A percentile compares a stretch with the other conserved stretches of the same genome.
Evolutionary conservation across 2,113 vertebrate species (phyloP).

Genomic region (Furnarius figulus): DNA sequence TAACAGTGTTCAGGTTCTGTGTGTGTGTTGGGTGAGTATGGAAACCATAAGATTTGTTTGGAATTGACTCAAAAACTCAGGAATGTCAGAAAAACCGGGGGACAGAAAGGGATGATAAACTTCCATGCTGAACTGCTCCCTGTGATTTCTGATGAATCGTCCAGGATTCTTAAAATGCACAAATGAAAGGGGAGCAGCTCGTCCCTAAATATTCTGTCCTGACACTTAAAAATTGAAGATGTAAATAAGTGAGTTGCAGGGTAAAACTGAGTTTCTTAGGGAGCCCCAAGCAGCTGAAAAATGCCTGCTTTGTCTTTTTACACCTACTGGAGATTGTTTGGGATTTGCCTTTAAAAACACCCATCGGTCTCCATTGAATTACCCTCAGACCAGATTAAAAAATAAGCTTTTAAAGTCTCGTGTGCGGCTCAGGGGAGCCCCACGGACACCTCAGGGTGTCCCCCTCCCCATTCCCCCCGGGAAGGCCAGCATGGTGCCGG

Average conservation of each 20-base stretch:
- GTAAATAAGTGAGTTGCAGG: neutral
- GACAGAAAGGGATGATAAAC: rapidly evolving
- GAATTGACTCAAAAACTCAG: neutral
- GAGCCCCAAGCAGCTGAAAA: neutral
- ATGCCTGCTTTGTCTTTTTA: neutral
- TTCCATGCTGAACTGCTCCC: neutral
- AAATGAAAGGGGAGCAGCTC: neutral
- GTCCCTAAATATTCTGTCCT: neutral
- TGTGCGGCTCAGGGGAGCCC: neutral
- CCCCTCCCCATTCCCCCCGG: neutral
- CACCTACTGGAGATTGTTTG: rapidly evolving
- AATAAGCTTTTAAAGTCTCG: rapidly evolving
- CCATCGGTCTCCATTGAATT: neutral
- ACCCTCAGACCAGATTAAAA: neutral
- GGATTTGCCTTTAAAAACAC: neutral
- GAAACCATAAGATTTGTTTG: neutral
- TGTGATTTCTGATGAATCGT: neutral
- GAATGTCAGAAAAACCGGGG: neutral
- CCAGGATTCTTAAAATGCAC: rapidly evolving
- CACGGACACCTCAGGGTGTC: neutral
- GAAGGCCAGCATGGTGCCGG: neutral
- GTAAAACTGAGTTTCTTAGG: neutral
- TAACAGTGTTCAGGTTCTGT: neutral
- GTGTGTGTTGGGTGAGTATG: rapidly evolving
- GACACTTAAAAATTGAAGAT: neutral